phyloP scores from a whole-genome alignment of 2,888 invertebrate genomes.

The Mimas tiliae region DNA sequence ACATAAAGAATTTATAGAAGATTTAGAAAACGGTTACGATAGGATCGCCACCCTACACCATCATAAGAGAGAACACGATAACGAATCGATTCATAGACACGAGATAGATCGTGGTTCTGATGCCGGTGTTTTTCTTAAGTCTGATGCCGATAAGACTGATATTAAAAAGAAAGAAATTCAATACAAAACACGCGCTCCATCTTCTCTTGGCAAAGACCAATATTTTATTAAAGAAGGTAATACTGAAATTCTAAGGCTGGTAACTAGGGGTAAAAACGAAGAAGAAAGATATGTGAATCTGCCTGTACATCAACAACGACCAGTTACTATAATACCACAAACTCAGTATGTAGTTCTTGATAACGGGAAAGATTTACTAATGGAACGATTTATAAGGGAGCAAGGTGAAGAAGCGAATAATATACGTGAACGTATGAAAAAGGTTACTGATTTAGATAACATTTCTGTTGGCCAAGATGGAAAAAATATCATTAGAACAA shows the following conservation, averaged over 20 bases:
- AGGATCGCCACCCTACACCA: conserved; percentile 80
- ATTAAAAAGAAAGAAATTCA: conserved; percentile 62
- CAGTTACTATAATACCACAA: conserved; percentile 83
- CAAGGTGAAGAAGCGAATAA: conserved; percentile 88
- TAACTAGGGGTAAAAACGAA: conserved; percentile 89
- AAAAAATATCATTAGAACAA: conserved; percentile 75
- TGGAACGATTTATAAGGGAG: conserved; percentile 93
- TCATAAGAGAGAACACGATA: conserved; percentile 84
- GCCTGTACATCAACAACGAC: conserved; percentile 79
- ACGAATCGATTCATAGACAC: conserved; percentile 90
- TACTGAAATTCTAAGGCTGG: conserved; percentile 91
- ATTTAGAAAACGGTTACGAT: conserved; percentile 84
- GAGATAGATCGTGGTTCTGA: conserved; percentile 92
- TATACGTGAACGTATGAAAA: conserved; percentile 80
- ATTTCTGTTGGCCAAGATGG: conserved; percentile 80
- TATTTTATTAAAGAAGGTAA: conserved; percentile 93
- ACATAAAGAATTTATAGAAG: conserved; percentile 85
- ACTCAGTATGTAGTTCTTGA: conserved; percentile 87
- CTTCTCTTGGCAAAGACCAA: conserved; percentile 86
- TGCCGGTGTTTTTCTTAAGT: conserved; percentile 75
- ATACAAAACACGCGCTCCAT: conserved; percentile 63
- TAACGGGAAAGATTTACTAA: conserved; percentile 92
- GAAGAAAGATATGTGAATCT: conserved; percentile 87
- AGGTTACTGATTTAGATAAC: conserved; percentile 74
- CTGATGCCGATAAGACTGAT: conserved; percentile 66